Conservation (phyloP, 2,888 invertebrate species). For the Ophonus ardosiacus region DNA sequence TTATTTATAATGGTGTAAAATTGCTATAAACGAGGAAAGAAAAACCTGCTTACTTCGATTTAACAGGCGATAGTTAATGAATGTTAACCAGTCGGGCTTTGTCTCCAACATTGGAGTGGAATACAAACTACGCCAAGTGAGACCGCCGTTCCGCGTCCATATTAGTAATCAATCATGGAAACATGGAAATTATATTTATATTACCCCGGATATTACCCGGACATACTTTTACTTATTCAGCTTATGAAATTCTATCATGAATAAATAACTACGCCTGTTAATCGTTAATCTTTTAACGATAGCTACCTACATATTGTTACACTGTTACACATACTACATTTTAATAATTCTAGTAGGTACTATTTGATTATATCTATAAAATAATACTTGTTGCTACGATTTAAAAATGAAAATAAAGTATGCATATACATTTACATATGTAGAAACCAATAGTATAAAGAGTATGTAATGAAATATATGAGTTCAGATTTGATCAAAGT, state of each 20-base stretch:
- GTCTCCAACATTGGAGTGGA: constrained; percentile 10
- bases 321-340: too few relatives aligned
- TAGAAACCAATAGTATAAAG: too few relatives aligned
- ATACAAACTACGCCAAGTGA: constrained; percentile 36
- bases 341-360: too few relatives aligned
- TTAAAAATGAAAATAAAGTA: too few relatives aligned
- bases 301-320: too few relatives aligned
- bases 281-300: too few relatives aligned
- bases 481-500: too few relatives aligned
- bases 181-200: constrained; percentile 42
- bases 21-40: constrained; percentile 55
- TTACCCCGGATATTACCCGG: constrained; percentile 12
- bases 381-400: too few relatives aligned
- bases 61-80: constrained; percentile 51
- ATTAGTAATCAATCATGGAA: constrained; percentile 44
- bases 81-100: constrained; percentile 17
- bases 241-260: constrained; percentile 15
- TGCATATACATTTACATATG: too few relatives aligned
- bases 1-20: constrained; percentile 62
- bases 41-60: constrained; percentile 52
- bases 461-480: too few relatives aligned
- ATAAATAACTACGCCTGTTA: constrained; percentile 6
- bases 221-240: constrained; percentile 1
- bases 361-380: too few relatives aligned
- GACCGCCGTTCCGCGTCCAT: constrained; percentile 24